Percentiles rank a stretch among this genome's conserved stretches.
These are phyloP conservation scores for Sipha flava DNA, from an alignment of 1,140 invertebrate genomes.

Conservation along the genomic window DNA sequence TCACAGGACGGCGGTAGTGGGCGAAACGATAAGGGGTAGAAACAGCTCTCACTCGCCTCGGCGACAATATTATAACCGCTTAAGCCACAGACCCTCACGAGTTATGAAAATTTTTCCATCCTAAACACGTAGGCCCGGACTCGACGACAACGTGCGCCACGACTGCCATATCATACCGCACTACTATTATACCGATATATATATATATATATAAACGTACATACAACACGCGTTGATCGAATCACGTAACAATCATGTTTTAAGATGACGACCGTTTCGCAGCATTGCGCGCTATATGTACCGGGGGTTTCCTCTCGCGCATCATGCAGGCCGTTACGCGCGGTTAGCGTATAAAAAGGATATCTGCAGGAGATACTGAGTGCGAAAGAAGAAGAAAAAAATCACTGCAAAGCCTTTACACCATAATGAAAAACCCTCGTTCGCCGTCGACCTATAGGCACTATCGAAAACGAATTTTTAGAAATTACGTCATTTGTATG, in stretches of 20 bases:
- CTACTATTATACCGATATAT: neutral
- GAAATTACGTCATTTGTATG: too few relatives aligned
- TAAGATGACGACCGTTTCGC: neutral
- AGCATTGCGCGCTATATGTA: neutral
- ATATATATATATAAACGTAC: neutral
- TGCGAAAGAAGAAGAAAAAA: too few relatives aligned
- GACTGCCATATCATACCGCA: neutral
- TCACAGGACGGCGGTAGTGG: neutral
- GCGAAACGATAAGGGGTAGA: neutral
- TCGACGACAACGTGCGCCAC: conserved; percentile 8
- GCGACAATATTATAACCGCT: conserved; percentile 30
- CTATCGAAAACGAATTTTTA: too few relatives aligned
- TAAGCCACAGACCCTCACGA: conserved; percentile 1
- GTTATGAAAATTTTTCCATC: conserved; percentile 32
- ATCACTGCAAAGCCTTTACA: too few relatives aligned
- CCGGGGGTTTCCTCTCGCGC: too few relatives aligned
- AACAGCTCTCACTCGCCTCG: neutral
- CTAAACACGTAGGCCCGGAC: conserved; percentile 1
- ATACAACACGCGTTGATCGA: neutral
- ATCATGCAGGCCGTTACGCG: too few relatives aligned
- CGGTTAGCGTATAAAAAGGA: too few relatives aligned
- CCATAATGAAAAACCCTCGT: too few relatives aligned
- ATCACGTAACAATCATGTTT: conserved; percentile 31
- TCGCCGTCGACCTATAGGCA: too few relatives aligned
- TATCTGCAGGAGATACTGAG: too few relatives aligned